Base-by-base conservation (phyloP, 1,140 invertebrate species). In the Diabrotica undecimpunctata region DNA sequence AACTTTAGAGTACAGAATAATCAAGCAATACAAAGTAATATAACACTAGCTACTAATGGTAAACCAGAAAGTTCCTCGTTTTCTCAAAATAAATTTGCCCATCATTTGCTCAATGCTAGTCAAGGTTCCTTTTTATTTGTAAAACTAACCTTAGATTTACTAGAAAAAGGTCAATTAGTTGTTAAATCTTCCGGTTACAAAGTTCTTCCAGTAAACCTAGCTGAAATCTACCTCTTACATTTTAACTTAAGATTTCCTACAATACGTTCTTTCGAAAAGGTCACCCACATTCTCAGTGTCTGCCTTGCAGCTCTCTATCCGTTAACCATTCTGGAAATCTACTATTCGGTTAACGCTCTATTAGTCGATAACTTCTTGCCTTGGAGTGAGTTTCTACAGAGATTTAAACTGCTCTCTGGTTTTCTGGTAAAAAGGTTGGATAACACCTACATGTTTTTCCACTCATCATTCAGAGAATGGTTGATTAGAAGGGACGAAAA, bases 401-500 rank as follows among this genome's bases (percentile, higher is more conserved):
- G 91, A 74, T 92, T 95, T 71, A 92, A 93, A 78, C 83, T 88
- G 64, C 84, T 95, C 9, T 87, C 89, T 59, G 92, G 91, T 57
- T 93, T 97, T 73, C 82, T 98, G 2, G 90, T 95, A 60, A 93
- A 94, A 75, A 83, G 95, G 53, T 83, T 91, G 61, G 95, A 97
- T 79, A 91, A 93, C 74, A 96, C 94, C 0, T 95, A 94, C 79
- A 96, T 97, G 93, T 96, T 97, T 77, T 96, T 97, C 78, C 95
- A 98, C 79, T 94, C 95, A 0, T 94, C 94, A 8, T 95, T 98
- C 79, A 91, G 95, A 82, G 96, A 98, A 81, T 98, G 95, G 95
- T 82, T 98, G 39, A 92, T 96, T 68, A 81, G 93, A n/a, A 81
- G 95, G 12, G 93, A 95, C 64, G 94, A 96, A 67, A 89, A 88